phyloP scores from a whole-genome alignment of 2,113 vertebrate species.

The Gopherus evgoodei region DNA sequence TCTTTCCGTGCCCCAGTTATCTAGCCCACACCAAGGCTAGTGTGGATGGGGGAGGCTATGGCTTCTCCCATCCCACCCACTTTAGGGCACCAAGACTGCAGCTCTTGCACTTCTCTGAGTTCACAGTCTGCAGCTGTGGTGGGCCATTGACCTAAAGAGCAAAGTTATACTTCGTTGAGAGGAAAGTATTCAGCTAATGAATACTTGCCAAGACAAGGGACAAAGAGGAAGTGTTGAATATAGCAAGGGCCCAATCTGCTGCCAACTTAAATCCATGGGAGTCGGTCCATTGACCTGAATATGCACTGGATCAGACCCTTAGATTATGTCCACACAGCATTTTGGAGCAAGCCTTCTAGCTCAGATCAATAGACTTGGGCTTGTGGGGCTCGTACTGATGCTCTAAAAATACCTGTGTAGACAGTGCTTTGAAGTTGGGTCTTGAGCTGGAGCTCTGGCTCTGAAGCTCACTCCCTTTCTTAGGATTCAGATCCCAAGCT shows the following conservation, averaged over 20 bases:
- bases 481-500: too few species aligned
- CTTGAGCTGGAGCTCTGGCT: neutral
- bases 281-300: neutral
- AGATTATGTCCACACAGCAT: neutral
- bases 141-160: neutral
- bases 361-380: neutral
- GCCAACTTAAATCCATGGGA: neutral
- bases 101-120: neutral
- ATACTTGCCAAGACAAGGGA: neutral
- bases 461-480: neutral
- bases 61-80: neutral
- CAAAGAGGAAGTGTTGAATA: neutral
- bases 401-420: neutral
- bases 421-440: neutral
- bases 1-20: accelerated
- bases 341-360: neutral
- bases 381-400: neutral
- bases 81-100: accelerated
- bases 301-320: neutral
- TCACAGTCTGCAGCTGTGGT: neutral
- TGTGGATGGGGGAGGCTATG: neutral
- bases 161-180: neutral
- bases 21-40: accelerated
- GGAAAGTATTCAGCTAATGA: neutral
- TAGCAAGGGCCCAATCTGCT: neutral